A percentile compares a stretch with the other conserved stretches of the same genome.
Conservation (phyloP, 2,888 invertebrate genomes). For the Criorhina ranunculi region DNA sequence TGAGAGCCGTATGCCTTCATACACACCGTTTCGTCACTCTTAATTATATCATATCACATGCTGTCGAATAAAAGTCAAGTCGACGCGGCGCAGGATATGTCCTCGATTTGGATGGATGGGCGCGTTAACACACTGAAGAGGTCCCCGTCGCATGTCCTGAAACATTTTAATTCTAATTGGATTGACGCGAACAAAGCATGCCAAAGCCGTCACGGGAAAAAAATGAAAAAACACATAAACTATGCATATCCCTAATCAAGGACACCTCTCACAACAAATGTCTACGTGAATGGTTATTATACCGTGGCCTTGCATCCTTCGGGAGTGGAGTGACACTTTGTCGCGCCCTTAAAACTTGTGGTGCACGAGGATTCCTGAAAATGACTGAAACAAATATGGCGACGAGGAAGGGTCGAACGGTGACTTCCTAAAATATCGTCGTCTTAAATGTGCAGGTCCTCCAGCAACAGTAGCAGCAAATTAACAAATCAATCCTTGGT, state of each 20-base stretch:
- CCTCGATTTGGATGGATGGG: slow-evolving; percentile 19
- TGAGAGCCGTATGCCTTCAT: slow-evolving; percentile 15
- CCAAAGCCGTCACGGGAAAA: neutral
- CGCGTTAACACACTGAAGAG: neutral
- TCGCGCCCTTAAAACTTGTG: neutral
- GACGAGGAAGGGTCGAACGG: slow-evolving; percentile 13
- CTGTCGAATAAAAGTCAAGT: slow-evolving; percentile 16
- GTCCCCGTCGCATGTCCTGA: slow-evolving; percentile 14
- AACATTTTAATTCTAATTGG: slow-evolving; percentile 39
- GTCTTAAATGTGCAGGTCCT: slow-evolving; percentile 21
- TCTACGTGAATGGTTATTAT: slow-evolving; percentile 5
- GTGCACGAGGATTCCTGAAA: neutral
- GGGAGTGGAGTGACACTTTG: neutral
- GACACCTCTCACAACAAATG: slow-evolving; percentile 10
- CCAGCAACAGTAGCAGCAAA: slow-evolving; percentile 29
- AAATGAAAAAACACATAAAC: neutral
- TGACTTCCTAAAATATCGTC: slow-evolving; percentile 50
- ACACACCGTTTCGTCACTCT: slow-evolving; percentile 22
- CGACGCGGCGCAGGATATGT: neutral
- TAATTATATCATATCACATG: slow-evolving; percentile 44
- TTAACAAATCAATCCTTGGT: slow-evolving; percentile 62
- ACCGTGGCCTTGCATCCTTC: slow-evolving; percentile 33
- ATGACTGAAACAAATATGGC: slow-evolving; percentile 27
- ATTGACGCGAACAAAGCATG: slow-evolving; percentile 25
- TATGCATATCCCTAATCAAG: neutral